Evolutionary conservation across 1,140 invertebrate genomes (phyloP), one percentile per base, ranked within the genome.

Genomic region (Drosophila pectinifera): DNA sequence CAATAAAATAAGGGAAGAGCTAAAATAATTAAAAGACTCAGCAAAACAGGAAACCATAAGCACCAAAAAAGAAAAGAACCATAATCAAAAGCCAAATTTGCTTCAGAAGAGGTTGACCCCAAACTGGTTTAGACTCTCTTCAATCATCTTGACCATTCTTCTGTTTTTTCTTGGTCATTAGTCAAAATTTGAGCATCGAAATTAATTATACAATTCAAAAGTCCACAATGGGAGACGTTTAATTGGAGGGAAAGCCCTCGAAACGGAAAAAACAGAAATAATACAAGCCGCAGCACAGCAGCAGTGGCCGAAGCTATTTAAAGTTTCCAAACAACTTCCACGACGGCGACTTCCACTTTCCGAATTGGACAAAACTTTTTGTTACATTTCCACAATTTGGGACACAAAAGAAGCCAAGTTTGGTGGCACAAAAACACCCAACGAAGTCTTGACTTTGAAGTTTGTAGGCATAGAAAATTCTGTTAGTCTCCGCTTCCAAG

Each of bases 181-280:
- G 83, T 85, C 81, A 86, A 85, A 85, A 78, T 77, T 80, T 73
- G 78, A 78, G 68, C 69, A 81, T 79, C 78, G 36, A 83, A 78
- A 78, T 78, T 63, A 78, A 78, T 78, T 77, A 74, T 73, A 73
- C 45, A 74, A 73, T 31, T 46, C 73, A 56, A 61, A 48, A 61
- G 46, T 51, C 57, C 74, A 86, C 79, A 86, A 86, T 86, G 75
- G 80, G 76, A 76, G 76, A 53, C 73, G 73, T 76, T 82, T 86
- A 88, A 88, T 88, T 83, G 83, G 62, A 75, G 75, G 83, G 80
- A 86, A 88, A 88, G 82, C 82, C 75, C 80, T 73, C 20, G 34
- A 36, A 65, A 51, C 45, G 43, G 36, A 48, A 56, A 26, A 51
- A 51, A 51, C 58, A 45, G 11, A 64, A 67, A 67, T 67, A 68